Evolutionary conservation across 2,888 invertebrate genomes (phyloP), one percentile per base, ranked within the genome.

Genomic region (Eucriotettix oculatus): DNA sequence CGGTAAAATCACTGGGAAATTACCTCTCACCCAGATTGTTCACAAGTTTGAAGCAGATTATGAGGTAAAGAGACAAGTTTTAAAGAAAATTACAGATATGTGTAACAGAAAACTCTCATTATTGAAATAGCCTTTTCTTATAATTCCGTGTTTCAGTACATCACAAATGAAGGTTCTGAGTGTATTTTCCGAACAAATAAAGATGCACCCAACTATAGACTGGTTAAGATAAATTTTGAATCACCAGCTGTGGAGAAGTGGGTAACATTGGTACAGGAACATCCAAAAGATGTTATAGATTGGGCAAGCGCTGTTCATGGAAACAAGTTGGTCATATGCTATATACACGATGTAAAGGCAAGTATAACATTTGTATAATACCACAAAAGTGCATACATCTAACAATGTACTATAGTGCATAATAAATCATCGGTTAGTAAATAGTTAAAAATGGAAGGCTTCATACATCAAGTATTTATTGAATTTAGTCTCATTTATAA

Each of bases 281-380:
- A 97, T 71, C 74, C 83, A 9, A 84, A 82, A 62, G 87, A 95
- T 75, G 96, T 97, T 0, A 73, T 99, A 53, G 91, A 95, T 71
- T 94, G 92, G 90, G 90, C 86, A 0, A 78, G 80, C 10, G 86
- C 90, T 59, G 92, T 94, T 0, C 83, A 91, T 71, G 76, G 82
- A n/a, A 83, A 94, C 71, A 88, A 91, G 73, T 77, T 99, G 44
- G 81, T 96, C 58, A 75, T 93, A 44, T 87, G 88, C 71, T 98
- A 96, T 71, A 82, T 97, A 61, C 83, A 90, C 70, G 94, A 98
- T 78, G 97, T 97, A 10, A 96, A 96, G 81, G 94, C 92, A 75
- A 68, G 48, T 48, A n/a, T n/a, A 9, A 48, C 1, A 48, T 14
- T 48, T 48, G n/a, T 48, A 14, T 9, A 48, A 1, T 12, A 7